Percentiles rank a stretch among this genome's conserved stretches.
phyloP scores from a whole-genome alignment of 2,113 vertebrate species.

The Chaenocephalus aceratus region DNA sequence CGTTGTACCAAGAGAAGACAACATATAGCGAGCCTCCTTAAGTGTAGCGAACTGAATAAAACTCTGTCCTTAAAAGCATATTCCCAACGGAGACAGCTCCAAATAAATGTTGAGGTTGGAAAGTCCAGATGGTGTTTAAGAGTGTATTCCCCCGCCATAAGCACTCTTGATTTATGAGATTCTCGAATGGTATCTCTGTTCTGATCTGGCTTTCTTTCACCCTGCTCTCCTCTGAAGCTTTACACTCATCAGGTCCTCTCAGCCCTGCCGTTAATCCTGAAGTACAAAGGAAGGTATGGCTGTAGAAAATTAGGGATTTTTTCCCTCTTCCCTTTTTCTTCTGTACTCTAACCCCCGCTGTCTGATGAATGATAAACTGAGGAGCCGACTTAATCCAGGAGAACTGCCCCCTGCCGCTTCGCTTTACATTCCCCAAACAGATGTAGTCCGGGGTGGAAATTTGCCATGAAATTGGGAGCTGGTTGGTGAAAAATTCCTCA shows the following conservation, averaged over 20 bases:
- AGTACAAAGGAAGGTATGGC: conserved; percentile 82
- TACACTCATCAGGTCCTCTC: conserved; percentile 83
- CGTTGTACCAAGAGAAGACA: conserved; percentile 7
- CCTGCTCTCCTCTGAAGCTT: conserved; percentile 80
- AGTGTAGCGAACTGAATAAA: conserved; percentile 28
- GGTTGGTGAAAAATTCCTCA: conserved; percentile 74
- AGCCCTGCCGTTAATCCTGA: conserved; percentile 82
- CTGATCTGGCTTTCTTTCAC: conserved; percentile 83
- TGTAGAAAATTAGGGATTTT: conserved; percentile 77
- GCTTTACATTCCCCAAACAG: conserved; percentile 80
- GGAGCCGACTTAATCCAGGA: conserved; percentile 81
- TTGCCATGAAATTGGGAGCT: conserved; percentile 83
- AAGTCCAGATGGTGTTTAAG: conserved; percentile 83
- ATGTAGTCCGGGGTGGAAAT: conserved; percentile 77
- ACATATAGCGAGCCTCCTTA: conserved; percentile 36
- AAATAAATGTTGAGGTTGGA: conserved; percentile 80
- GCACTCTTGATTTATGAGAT: conserved; percentile 83
- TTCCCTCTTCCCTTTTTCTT: conserved; percentile 29
- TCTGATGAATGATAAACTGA: conserved; percentile 85
- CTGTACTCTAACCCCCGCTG: conserved; percentile 64
- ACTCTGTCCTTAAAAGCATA: conserved; percentile 60
- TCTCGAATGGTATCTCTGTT: conserved; percentile 84
- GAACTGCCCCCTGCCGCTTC: conserved; percentile 74
- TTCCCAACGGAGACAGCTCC: conserved; percentile 63
- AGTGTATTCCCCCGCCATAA: conserved; percentile 74